Percentiles rank a stretch among this genome's conserved stretches.
Evolutionary conservation across 1,140 invertebrate species (phyloP).

Genomic region (Neoseiulus cucumeris): DNA sequence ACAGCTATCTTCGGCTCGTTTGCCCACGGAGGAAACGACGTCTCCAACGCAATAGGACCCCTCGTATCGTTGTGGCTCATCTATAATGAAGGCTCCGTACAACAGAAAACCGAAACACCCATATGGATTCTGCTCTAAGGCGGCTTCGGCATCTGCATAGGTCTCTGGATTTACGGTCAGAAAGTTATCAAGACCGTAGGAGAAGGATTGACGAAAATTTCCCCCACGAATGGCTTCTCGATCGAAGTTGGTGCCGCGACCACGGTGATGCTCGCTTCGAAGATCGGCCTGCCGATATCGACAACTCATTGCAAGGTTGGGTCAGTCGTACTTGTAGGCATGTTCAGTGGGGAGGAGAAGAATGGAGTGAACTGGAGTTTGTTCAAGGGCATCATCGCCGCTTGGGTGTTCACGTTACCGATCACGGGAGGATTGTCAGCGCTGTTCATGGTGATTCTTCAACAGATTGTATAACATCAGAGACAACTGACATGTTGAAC

Average conservation of each 20-base stretch:
- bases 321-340: conserved; percentile 78
- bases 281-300: conserved; percentile 84
- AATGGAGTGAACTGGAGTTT: conserved; percentile 68
- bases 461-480: conserved; percentile 19
- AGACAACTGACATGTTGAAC: not conserved
- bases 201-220: conserved; percentile 84
- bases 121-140: conserved; percentile 74
- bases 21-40: conserved; percentile 95
- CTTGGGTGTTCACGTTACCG: conserved; percentile 87
- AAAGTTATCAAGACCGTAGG: conserved; percentile 87
- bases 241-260: conserved; percentile 84
- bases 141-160: conserved; percentile 68
- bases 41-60: conserved; percentile 73
- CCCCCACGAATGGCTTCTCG: conserved; percentile 81
- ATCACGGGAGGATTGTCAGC: conserved; percentile 62
- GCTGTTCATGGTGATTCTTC: conserved; percentile 52
- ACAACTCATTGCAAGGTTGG: conserved; percentile 97
- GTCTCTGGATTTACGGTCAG: conserved; percentile 82
- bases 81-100: conserved; percentile 45
- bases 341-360: conserved; percentile 26
- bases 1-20: conserved; percentile 94
- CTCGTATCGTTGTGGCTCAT: conserved; percentile 79
- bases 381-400: conserved; percentile 79
- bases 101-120: conserved; percentile 63
- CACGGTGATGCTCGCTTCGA: conserved; percentile 80